A percentile compares a stretch with the other conserved stretches of the same genome.
Conservation (phyloP, 2,888 invertebrate genomes). For the Tipula lateralis region DNA sequence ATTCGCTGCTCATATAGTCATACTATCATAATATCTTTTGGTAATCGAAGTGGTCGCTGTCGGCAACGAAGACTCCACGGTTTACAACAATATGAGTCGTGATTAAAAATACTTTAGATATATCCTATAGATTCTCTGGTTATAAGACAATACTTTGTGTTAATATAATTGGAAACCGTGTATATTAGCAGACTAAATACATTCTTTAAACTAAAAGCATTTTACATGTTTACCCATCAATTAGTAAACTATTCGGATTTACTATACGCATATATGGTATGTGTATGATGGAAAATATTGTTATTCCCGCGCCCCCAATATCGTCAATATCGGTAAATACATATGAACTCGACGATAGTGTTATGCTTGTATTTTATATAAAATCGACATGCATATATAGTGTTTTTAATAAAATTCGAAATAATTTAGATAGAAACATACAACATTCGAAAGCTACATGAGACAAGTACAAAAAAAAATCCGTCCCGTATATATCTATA, state of each 20-base stretch:
- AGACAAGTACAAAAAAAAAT: background rate
- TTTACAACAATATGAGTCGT: too few species aligned
- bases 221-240: background rate
- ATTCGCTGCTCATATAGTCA: too few species aligned
- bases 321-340: background rate
- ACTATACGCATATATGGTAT: too few species aligned
- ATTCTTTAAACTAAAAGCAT: background rate
- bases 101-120: too few species aligned
- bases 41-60: too few species aligned
- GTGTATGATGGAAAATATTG: too few species aligned
- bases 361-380: background rate
- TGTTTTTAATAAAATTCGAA: background rate
- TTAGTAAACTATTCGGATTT: background rate
- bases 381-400: background rate
- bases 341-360: background rate
- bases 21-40: too few species aligned
- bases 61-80: too few species aligned
- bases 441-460: background rate
- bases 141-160: too few species aligned
- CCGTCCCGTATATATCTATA: background rate
- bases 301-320: background rate
- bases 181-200: too few species aligned
- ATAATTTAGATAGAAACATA: background rate
- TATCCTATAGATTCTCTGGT: too few species aligned
- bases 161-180: too few species aligned